phyloP scores from a whole-genome alignment of 2,888 invertebrate genomes.

The Idaea aversata region DNA sequence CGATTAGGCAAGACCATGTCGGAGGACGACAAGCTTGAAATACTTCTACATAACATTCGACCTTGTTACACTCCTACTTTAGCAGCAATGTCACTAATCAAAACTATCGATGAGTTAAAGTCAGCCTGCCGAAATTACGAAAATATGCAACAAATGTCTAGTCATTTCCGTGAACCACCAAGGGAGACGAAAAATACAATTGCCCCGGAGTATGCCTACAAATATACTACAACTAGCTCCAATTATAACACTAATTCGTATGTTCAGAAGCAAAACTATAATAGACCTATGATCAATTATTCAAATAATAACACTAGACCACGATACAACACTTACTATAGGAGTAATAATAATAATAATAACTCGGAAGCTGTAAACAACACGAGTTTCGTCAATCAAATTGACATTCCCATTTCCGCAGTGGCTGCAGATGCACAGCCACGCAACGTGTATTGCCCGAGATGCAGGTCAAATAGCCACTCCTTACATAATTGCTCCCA shows the following conservation, averaged over 20 bases:
- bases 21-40: constrained; percentile 28
- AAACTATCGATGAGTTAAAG: constrained; percentile 9
- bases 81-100: constrained; percentile 9
- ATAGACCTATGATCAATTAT: no score
- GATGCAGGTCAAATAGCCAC: constrained; percentile 9
- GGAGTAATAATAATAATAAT: no score
- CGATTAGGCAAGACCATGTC: constrained; percentile 17
- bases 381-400: no score
- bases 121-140: constrained; percentile 25
- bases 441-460: constrained; percentile 6
- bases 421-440: no score
- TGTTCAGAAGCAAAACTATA: no score
- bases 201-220: constrained; percentile 24
- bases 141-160: constrained; percentile 12
- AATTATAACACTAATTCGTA: no score
- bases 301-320: no score
- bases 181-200: constrained; percentile 8
- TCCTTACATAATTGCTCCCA: constrained; percentile 1
- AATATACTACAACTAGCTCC: not conserved
- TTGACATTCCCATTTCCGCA: no score
- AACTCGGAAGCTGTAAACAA: no score
- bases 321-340: no score
- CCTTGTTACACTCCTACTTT: constrained; percentile 23
- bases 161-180: constrained; percentile 23
- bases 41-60: constrained; percentile 27